Evolutionary conservation across 2,888 invertebrate genomes (phyloP).

Genomic region (Actias luna): DNA sequence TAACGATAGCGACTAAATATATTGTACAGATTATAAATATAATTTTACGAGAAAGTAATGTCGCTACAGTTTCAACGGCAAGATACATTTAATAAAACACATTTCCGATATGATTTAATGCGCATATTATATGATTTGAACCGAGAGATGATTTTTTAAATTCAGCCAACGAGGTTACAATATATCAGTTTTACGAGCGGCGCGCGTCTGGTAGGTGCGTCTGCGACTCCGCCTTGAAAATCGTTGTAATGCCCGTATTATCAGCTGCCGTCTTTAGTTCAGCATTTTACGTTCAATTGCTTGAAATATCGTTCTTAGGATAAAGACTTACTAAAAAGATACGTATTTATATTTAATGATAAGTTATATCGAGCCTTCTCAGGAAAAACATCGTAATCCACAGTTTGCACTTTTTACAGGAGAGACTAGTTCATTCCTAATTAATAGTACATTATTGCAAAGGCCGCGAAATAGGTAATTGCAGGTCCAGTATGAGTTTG

Average conservation of each 20-base stretch:
- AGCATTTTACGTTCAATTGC: background rate
- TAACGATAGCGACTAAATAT: background rate
- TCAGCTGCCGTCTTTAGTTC: conserved; percentile 28
- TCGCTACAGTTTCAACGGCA: conserved; percentile 11
- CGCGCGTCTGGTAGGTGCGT: conserved; percentile 66
- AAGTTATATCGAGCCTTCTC: no score
- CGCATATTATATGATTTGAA: conserved; percentile 51
- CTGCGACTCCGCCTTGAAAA: conserved; percentile 66
- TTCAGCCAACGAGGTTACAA: conserved; percentile 73
- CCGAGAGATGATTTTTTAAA: conserved; percentile 64
- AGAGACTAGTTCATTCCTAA: no score
- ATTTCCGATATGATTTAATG: conserved; percentile 49
- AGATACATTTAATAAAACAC: conserved; percentile 33
- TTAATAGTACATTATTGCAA: no score
- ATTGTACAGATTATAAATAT: background rate
- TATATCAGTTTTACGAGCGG: conserved; percentile 78
- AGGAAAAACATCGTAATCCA: no score
- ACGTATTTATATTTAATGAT: background rate
- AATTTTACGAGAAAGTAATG: background rate
- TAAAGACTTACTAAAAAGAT: background rate
- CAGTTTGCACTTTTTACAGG: no score
- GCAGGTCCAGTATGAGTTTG: no score
- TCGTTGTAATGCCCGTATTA: conserved; percentile 70
- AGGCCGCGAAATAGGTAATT: no score
- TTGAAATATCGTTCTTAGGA: background rate